Evolutionary conservation across 1,140 invertebrate species (phyloP), one percentile per base, ranked within the genome.

Genomic region (Brachionus plicatilis): DNA sequence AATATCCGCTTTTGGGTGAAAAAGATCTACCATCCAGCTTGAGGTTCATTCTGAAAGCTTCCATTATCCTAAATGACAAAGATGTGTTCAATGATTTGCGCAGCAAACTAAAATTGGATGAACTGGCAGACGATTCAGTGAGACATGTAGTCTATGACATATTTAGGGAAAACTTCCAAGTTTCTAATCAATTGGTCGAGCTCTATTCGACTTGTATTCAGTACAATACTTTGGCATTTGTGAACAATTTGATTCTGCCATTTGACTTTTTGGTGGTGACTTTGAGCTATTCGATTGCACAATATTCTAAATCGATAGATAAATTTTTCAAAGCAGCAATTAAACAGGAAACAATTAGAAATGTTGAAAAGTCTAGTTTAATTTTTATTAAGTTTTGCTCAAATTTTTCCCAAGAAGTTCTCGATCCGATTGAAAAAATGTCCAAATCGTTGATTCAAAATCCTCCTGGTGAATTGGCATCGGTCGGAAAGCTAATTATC

Each of bases 111-210:
- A 41, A 60, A 68, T 65, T 82, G 14, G 79, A 82, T 8, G 65
- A 60, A 68, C 1, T 82, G 14, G n/a, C 56, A 11, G 53, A 82
- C 17, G n/a, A 82, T 41, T 47, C 41, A 9, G 53, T 29, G 12
- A 20, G 24, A 33, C 50, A 50, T 20, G 17, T 76, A 50, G 14
- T 47, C 17, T 76, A 27, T 33, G 72, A 76, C 27, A 24, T 76
- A 50, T 50, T 76, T 4, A 76, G 47, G 47, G 72, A 76, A 76
- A 50, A 76, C 12, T 76, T 76, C 45, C 41, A 50, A 76, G 45
- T 76, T 50, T 76, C 72, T 2, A 76, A 14, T 27, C 72, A 53
- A 12, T 50, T 76, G 17, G 20, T 76, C 27, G 72, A 76, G 20
- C 29, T 76, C 8, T 76, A 76, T 76, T 47, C 41, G 24, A 76